A percentile compares a stretch with the other conserved stretches of the same genome.
These are phyloP conservation scores for Oceanites oceanicus DNA, from an alignment of 2,113 vertebrate genomes.

Conservation along the genomic window DNA sequence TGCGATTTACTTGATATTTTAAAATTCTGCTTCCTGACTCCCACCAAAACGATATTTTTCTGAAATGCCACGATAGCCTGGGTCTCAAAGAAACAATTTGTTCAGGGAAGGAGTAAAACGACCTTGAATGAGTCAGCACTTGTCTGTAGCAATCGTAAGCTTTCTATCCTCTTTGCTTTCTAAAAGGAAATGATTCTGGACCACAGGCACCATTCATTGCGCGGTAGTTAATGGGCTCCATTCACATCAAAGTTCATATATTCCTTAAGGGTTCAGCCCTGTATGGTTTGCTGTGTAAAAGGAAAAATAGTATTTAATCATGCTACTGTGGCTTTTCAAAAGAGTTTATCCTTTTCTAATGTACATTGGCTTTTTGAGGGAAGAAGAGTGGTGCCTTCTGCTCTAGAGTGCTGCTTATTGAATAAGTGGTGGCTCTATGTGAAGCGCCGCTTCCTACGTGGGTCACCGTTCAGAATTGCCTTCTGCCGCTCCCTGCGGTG, in stretches of 20 bases:
- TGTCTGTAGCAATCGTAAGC: not conserved
- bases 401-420: not conserved
- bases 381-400: slow-evolving; percentile 2
- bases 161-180: not conserved
- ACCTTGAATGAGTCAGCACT: slow-evolving; percentile 51
- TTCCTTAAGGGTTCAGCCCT: slow-evolving; percentile 33
- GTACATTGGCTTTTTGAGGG: not conserved
- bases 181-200: slow-evolving; percentile 15
- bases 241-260: slow-evolving; percentile 58
- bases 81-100: slow-evolving; percentile 17
- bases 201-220: slow-evolving; percentile 14
- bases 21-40: not conserved
- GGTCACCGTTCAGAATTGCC: not conserved
- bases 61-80: not conserved
- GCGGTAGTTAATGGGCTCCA: slow-evolving; percentile 26
- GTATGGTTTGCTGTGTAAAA: slow-evolving; percentile 30
- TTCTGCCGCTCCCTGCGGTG: not conserved
- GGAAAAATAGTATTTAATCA: slow-evolving; percentile 33
- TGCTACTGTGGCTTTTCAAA: slow-evolving; percentile 36
- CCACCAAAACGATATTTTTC: not conserved
- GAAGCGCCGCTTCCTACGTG: not conserved
- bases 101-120: not conserved
- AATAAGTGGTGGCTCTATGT: not conserved
- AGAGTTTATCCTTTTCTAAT: slow-evolving; percentile 23
- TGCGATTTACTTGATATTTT: not conserved